Evolutionary conservation across 2,888 invertebrate genomes (phyloP).

Genomic region (Cyaniris semiargus): DNA sequence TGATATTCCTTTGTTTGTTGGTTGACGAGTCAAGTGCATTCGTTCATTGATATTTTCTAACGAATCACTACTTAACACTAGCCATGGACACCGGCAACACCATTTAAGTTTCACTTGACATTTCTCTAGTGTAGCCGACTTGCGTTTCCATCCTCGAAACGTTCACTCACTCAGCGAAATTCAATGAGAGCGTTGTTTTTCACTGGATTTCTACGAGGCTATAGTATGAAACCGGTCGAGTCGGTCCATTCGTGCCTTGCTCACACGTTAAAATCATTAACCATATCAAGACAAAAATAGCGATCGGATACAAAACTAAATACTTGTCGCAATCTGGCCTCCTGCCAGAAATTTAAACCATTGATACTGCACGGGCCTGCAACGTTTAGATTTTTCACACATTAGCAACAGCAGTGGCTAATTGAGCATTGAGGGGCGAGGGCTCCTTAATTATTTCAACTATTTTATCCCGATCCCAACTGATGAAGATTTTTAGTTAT

Average conservation of each 20-base stretch:
- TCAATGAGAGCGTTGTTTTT: no score
- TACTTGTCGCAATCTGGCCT: not conserved
- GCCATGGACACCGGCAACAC: no score
- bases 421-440: no score
- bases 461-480: no score
- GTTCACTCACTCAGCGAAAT: no score
- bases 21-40: no score
- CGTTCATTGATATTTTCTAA: not conserved
- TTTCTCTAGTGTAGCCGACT: no score
- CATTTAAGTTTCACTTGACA: no score
- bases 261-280: not conserved
- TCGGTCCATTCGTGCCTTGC: not conserved
- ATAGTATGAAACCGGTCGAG: not conserved
- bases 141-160: no score
- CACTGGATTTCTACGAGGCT: no score
- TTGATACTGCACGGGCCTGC: slow-evolving; percentile 5
- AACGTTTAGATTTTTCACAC: not conserved
- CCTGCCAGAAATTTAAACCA: not conserved
- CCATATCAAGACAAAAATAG: not conserved
- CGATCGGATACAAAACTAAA: not conserved
- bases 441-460: no score
- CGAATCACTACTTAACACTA: not conserved
- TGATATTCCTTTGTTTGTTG: not conserved
- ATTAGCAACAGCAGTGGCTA: not conserved
- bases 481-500: no score